Conservation (phyloP, 2,113 vertebrate genomes). For the Paradoxurus hermaphroditus region DNA sequence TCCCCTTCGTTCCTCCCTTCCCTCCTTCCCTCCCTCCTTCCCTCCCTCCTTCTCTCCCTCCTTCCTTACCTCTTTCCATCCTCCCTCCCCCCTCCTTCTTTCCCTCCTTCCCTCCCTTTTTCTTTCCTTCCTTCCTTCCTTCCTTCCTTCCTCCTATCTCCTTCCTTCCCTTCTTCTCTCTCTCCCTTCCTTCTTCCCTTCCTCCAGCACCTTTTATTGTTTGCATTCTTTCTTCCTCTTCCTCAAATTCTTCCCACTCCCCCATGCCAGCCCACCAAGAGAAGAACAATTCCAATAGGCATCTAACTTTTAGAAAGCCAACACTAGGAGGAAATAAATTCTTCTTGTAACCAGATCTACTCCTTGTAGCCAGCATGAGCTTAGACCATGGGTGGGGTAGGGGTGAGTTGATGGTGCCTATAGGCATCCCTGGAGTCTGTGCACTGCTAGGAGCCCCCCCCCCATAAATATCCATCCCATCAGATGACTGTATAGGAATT, state of each 20-base stretch:
- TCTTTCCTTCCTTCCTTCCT: neutral
- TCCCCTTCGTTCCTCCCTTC: neutral
- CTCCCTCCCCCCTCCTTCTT: accelerated
- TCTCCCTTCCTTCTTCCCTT: neutral
- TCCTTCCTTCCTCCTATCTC: too few relatives aligned
- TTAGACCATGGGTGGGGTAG: neutral
- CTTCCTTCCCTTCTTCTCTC: too few relatives aligned
- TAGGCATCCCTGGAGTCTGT: neutral
- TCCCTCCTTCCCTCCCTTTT: accelerated
- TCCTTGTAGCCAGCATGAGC: neutral
- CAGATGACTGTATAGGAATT: neutral
- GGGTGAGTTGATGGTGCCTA: too few relatives aligned
- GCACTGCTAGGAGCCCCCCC: neutral
- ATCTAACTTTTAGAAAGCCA: conserved; percentile 28
- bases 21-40: too few relatives aligned
- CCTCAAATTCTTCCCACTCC: neutral
- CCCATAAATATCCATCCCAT: too few relatives aligned
- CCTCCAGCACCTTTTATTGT: too few relatives aligned
- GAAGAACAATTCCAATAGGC: neutral
- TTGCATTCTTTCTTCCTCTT: neutral
- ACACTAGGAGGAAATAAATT: neutral
- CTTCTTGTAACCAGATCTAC: neutral
- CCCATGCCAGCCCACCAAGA: neutral
- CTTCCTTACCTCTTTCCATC: neutral
- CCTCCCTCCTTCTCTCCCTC: accelerated